phyloP scores from a whole-genome alignment of 2,888 invertebrate genomes.

The Orthosia cruda region DNA sequence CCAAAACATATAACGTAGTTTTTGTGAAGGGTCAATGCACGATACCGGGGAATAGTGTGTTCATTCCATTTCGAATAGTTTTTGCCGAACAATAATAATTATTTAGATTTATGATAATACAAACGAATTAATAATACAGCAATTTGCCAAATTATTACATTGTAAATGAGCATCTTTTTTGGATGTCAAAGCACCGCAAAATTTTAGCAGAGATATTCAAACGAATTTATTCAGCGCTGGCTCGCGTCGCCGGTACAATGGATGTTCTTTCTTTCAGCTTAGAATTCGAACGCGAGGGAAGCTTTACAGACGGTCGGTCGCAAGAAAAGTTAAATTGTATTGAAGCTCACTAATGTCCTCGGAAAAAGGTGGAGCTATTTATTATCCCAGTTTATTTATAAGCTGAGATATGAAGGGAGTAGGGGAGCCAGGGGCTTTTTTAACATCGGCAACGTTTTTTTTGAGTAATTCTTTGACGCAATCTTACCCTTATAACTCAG shows the following conservation, averaged over 20 bases:
- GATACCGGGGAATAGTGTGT: neutral
- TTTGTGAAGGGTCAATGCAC: slow-evolving; percentile 46
- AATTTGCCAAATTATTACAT: slow-evolving; percentile 2
- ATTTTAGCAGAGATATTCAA: slow-evolving; percentile 18
- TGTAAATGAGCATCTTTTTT: slow-evolving; percentile 24
- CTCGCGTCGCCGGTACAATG: slow-evolving; percentile 27
- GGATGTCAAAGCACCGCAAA: slow-evolving; percentile 2
- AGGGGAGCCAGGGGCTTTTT: too few species aligned
- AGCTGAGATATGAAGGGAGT: slow-evolving; percentile 57
- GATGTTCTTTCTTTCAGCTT: slow-evolving; percentile 48
- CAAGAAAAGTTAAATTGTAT: slow-evolving; percentile 56
- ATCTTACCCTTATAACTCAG: too few species aligned
- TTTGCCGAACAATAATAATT: slow-evolving; percentile 5
- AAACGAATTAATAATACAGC: slow-evolving; percentile 21
- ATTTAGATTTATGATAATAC: slow-evolving; percentile 17
- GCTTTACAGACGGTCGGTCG: slow-evolving; percentile 24
- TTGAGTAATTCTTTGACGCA: too few species aligned
- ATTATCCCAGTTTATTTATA: slow-evolving; percentile 66
- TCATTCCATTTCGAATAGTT: slow-evolving; percentile 11
- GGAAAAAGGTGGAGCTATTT: slow-evolving; percentile 43
- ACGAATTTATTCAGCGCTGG: slow-evolving; percentile 42
- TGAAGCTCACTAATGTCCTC: slow-evolving; percentile 40
- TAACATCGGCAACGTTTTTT: too few species aligned
- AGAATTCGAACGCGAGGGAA: slow-evolving; percentile 24
- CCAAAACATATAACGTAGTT: slow-evolving; percentile 37